Evolutionary conservation across 1,140 invertebrate genomes (phyloP).

Genomic region (Papilio dardanus): DNA sequence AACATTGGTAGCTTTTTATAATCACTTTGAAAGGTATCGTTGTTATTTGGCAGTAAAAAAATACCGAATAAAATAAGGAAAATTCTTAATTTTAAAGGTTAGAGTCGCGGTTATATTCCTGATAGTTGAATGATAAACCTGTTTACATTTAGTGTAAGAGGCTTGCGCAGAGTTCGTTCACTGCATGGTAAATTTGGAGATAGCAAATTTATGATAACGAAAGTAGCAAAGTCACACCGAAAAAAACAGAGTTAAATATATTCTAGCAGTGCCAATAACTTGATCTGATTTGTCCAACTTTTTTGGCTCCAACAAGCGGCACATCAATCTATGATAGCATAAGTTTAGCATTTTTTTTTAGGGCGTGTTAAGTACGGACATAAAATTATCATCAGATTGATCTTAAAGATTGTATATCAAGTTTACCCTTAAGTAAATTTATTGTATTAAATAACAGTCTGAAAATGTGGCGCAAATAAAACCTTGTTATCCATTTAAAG

Average conservation of each 20-base stretch:
- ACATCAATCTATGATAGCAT: neutral
- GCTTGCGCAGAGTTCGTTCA: constrained; percentile 20
- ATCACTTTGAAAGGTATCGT: neutral
- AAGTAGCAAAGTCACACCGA: neutral
- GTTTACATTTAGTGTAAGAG: constrained; percentile 1
- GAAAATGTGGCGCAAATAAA: neutral
- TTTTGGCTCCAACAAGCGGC: too few relatives aligned
- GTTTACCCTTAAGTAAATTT: neutral
- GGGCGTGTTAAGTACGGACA: neutral
- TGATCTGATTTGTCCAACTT: neutral
- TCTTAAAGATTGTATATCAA: too few relatives aligned
- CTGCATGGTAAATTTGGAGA: constrained; percentile 6
- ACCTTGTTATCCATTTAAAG: constrained; percentile 16
- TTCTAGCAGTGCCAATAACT: neutral
- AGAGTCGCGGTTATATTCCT: neutral
- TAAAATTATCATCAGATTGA: too few relatives aligned
- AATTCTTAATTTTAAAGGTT: neutral
- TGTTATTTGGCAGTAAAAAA: neutral
- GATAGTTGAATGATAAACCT: constrained; percentile 9
- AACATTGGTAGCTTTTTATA: constrained; percentile 3
- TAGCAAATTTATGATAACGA: neutral
- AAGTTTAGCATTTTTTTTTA: neutral
- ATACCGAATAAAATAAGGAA: neutral
- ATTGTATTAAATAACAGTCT: neutral
- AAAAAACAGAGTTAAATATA: neutral